Percentiles rank a stretch among this genome's conserved stretches.
Evolutionary conservation across 2,888 invertebrate species (phyloP).

Genomic region (Drosophila macrospina): DNA sequence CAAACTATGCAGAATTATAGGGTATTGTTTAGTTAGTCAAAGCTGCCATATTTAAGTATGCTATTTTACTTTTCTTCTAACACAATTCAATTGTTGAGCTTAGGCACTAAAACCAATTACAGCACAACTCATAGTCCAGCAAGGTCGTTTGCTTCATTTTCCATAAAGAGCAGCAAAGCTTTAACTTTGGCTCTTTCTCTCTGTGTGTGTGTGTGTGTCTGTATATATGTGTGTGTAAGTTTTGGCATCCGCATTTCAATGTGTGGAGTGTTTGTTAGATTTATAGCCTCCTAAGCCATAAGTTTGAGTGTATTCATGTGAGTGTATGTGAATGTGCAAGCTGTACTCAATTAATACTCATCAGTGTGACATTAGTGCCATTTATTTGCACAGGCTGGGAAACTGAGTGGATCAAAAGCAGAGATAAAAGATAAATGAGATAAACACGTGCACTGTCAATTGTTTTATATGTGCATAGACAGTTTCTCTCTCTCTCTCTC

Average conservation of each 20-base stretch:
- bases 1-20: too few relatives aligned
- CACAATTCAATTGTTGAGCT: too few relatives aligned
- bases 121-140: conserved; percentile 17
- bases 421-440: conserved; percentile 60
- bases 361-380: conserved; percentile 81
- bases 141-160: background rate
- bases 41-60: too few relatives aligned
- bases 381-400: conserved; percentile 55
- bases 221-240: conserved; percentile 16
- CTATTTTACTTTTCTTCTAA: background rate
- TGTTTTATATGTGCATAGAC: conserved; percentile 20
- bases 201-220: conserved; percentile 2
- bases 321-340: conserved; percentile 40
- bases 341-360: conserved; percentile 80
- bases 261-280: conserved; percentile 62
- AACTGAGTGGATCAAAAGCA: conserved; percentile 38
- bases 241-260: conserved; percentile 43
- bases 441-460: conserved; percentile 69
- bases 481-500: background rate
- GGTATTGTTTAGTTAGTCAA: too few relatives aligned
- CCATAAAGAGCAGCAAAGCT: conserved; percentile 32
- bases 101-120: background rate
- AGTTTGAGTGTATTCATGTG: conserved; percentile 28
- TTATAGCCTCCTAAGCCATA: conserved; percentile 63
- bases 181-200: conserved; percentile 33